Evolutionary conservation across 2,113 vertebrate genomes (phyloP).

Genomic region (Lamprologus lemairii): DNA sequence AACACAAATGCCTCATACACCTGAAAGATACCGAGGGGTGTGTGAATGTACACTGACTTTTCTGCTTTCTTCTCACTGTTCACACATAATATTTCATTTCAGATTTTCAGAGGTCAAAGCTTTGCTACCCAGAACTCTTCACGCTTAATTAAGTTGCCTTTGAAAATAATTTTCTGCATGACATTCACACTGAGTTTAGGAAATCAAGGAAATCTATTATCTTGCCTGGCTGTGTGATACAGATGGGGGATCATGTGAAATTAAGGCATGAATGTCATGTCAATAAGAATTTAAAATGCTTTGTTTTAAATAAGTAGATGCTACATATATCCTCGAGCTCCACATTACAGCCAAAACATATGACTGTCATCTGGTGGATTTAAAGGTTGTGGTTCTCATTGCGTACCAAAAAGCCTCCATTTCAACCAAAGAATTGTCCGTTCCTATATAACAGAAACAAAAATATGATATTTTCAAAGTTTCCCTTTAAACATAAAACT

Average conservation of each 20-base stretch:
- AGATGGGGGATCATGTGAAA: neutral
- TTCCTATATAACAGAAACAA: neutral
- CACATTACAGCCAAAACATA: neutral
- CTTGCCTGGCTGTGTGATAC: neutral
- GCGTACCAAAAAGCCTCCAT: neutral
- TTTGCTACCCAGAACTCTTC: neutral
- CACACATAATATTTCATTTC: neutral
- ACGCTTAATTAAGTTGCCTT: neutral
- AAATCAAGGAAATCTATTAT: neutral
- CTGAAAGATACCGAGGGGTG: neutral
- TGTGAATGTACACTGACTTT: neutral
- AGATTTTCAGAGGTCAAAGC: neutral
- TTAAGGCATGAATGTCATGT: neutral
- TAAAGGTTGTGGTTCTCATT: neutral
- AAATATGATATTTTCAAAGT: neutral
- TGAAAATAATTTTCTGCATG: conserved; percentile 1
- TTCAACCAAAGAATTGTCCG: neutral
- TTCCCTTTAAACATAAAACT: neutral
- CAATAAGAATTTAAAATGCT: neutral
- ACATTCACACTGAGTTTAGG: neutral
- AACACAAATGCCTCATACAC: conserved; percentile 5
- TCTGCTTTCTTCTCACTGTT: neutral
- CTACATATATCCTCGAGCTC: neutral
- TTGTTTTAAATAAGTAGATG: neutral
- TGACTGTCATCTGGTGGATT: conserved; percentile 45